Base-by-base conservation (phyloP, 2,888 invertebrate species). In the Halictus ligatus region DNA sequence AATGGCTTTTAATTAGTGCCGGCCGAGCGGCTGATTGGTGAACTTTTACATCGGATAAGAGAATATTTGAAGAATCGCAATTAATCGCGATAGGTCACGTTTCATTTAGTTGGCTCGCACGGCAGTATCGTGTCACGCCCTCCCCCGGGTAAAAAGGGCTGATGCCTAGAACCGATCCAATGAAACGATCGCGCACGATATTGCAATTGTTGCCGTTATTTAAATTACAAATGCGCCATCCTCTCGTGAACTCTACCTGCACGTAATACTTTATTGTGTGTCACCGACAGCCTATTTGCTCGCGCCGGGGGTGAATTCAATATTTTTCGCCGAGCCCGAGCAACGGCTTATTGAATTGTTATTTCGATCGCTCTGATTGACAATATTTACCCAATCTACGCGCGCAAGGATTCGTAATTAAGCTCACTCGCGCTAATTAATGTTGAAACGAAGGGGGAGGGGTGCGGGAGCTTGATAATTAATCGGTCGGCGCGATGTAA, bases 181-280 rank as follows among this genome's bases (percentile, higher is more conserved):
- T 71, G 71, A 60, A 75, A 78, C 67, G 35, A 78, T 50, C 43
- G 48, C 2, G 74, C 35, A 35, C 40, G 80, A 46, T 74, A 80
- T 83, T 69, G 84, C 58, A 50, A 83, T 85, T 74, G 67, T 84
- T 84, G 79, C 79, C 75, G 75, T 79, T 85, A 85, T 85, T 85
- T 85, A 85, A 85, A 80, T 84, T 84, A 80, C 80, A 74, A 79
- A 85, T 76, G 43, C 46, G 25, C 73, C 80, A 35, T 84, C 54
- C 85, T 76, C 72, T 21, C 67, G 67, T 50, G 83, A 79, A 75
- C 76, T 79, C 67, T 43, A 43, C 15, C 75, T 60, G 58, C 58
- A 21, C 25, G 58, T 60, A 58, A 83, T 80, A 76, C 67, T 73
- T 83, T 75, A 83, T 79, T 79, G 83, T 75, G 12, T 72, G 79